Evolutionary conservation across 2,797 vertebrate species (phyloP).

Genomic region (Bradypus variegatus): DNA sequence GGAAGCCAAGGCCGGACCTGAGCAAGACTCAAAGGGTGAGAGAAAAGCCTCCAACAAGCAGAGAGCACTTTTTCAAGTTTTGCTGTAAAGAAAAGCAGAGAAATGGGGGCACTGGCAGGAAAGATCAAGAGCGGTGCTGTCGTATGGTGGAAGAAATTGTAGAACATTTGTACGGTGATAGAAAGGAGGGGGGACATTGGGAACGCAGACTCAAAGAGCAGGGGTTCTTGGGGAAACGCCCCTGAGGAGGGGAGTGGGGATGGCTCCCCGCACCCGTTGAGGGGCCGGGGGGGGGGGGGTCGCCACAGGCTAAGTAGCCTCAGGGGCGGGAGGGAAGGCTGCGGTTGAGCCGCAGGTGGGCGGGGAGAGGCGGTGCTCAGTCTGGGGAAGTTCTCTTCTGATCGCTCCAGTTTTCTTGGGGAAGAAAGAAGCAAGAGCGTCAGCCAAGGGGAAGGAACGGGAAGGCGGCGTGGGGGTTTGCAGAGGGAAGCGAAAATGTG

Average conservation of each 20-base stretch:
- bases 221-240: not conserved
- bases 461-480: conserved; percentile 20
- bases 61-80: not conserved
- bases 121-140: not conserved
- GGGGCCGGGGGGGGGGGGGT: not conserved
- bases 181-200: not conserved
- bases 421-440: conserved; percentile 33
- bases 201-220: not conserved
- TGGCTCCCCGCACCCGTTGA: not conserved
- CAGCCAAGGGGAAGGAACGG: not conserved
- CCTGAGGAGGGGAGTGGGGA: not conserved
- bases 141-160: not conserved
- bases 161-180: not conserved
- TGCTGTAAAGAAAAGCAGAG: not conserved
- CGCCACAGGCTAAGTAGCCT: too few relatives aligned
- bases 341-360: not conserved
- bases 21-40: not conserved
- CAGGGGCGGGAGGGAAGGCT: not conserved
- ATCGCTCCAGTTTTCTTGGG: conserved; percentile 25
- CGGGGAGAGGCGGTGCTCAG: not conserved
- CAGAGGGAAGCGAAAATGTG: not conserved
- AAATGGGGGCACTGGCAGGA: not conserved
- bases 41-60: not conserved
- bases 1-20: not conserved
- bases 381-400: conserved; percentile 6